Evolutionary conservation across 2,113 vertebrate genomes (phyloP).

Genomic region (Mystacornis crossleyi): DNA sequence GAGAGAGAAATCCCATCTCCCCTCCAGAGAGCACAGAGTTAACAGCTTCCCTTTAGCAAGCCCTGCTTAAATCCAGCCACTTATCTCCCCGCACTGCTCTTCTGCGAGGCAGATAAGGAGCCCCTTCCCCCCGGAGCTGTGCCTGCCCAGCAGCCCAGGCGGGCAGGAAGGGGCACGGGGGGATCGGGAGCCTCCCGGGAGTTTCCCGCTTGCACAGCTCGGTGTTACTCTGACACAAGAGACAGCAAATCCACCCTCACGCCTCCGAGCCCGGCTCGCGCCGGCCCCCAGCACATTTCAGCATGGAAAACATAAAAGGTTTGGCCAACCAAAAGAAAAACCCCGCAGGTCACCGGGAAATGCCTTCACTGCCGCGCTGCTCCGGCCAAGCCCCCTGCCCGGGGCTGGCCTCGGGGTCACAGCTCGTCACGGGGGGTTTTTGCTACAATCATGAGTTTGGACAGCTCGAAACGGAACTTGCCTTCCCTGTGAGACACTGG

Average conservation of each 20-base stretch:
- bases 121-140: background rate
- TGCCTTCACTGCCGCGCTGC: background rate
- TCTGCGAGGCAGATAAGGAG: conserved; percentile 33
- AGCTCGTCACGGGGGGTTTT: conserved; percentile 81
- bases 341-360: background rate
- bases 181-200: background rate
- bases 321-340: background rate
- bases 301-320: background rate
- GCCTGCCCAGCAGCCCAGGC: background rate
- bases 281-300: background rate
- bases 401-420: conserved; percentile 50
- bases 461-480: conserved; percentile 89
- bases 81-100: conserved; percentile 23
- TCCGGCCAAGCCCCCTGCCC: background rate
- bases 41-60: background rate
- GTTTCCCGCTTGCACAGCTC: background rate
- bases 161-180: background rate
- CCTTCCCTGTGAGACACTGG: conserved; percentile 89
- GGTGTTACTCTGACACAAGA: background rate
- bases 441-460: conserved; percentile 86
- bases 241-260: background rate
- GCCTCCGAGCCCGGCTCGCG: background rate
- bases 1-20: background rate
- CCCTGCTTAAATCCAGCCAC: background rate
- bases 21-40: background rate